Conservation (phyloP, 2,888 invertebrate genomes). For the Cylloceria caligata region DNA sequence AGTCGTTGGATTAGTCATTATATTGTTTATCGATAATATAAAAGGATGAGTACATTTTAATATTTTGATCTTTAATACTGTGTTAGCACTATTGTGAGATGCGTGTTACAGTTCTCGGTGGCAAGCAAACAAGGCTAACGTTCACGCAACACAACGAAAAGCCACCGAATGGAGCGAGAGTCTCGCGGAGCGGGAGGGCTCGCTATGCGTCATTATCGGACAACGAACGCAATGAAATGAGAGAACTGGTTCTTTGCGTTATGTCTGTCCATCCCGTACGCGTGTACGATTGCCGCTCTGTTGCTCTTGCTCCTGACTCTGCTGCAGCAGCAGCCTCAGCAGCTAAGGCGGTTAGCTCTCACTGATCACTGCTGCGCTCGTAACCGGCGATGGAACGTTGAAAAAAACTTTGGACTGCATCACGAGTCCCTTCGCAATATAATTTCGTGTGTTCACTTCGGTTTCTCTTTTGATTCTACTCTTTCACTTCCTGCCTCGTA, state of each 20-base stretch:
- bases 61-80: conserved; percentile 3
- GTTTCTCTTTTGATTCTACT: conserved; percentile 42
- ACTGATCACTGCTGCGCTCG: conserved; percentile 43
- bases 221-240: conserved; percentile 85
- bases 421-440: conserved; percentile 58
- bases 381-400: conserved; percentile 48
- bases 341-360: conserved; percentile 54
- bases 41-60: neutral
- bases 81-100: neutral
- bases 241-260: conserved; percentile 84
- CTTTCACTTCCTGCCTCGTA: conserved; percentile 49
- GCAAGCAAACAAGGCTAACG: conserved; percentile 9
- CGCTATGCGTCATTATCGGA: conserved; percentile 84
- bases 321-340: too few relatives aligned
- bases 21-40: too few relatives aligned
- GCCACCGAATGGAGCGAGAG: conserved; percentile 23
- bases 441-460: conserved; percentile 63
- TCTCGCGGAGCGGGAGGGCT: conserved; percentile 71
- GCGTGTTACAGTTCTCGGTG: conserved; percentile 14
- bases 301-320: conserved; percentile 42
- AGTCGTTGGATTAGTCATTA: neutral
- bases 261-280: conserved; percentile 76
- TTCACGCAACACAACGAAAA: conserved; percentile 28
- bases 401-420: conserved; percentile 46
- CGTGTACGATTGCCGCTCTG: conserved; percentile 73